phyloP scores from a whole-genome alignment of 2,113 vertebrate genomes.

The Brachyhypopomus occidentalis region DNA sequence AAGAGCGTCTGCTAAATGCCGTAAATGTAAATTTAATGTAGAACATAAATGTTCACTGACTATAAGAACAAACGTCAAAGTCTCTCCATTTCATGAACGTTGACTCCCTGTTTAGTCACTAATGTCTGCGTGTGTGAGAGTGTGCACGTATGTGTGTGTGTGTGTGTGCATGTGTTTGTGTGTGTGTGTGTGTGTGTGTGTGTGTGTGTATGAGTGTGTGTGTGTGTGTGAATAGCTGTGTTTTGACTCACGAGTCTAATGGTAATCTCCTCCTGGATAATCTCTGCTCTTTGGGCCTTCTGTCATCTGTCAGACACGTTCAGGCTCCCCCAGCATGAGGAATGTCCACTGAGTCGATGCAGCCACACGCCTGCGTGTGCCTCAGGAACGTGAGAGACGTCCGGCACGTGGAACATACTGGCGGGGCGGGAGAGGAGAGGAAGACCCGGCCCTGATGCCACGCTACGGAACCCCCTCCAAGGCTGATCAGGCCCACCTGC shows the following conservation, averaged over 20 bases:
- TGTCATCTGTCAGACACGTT: conserved; percentile 1
- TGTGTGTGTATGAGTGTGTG: not conserved
- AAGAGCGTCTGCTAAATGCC: too few relatives aligned
- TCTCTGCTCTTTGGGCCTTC: conserved; percentile 2
- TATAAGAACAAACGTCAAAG: too few relatives aligned
- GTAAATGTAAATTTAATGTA: too few relatives aligned
- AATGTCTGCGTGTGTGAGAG: not conserved
- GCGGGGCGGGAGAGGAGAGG: too few relatives aligned
- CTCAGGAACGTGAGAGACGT: not conserved
- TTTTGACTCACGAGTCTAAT: conserved; percentile 29
- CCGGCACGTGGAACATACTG: not conserved
- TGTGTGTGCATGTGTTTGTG: not conserved
- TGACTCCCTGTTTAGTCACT: not conserved
- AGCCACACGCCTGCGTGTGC: not conserved
- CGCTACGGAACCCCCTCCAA: not conserved
- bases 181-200: not conserved
- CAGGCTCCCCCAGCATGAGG: not conserved
- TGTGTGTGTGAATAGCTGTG: not conserved
- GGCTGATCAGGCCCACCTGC: not conserved
- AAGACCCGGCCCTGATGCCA: not conserved
- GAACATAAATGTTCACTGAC: too few relatives aligned
- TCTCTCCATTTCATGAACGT: conserved; percentile 1
- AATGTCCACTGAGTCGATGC: not conserved
- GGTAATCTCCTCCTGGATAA: conserved; percentile 1
- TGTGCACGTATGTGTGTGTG: not conserved